Conservation (phyloP, 2,888 invertebrate species). For the Drosophila diplacantha region DNA sequence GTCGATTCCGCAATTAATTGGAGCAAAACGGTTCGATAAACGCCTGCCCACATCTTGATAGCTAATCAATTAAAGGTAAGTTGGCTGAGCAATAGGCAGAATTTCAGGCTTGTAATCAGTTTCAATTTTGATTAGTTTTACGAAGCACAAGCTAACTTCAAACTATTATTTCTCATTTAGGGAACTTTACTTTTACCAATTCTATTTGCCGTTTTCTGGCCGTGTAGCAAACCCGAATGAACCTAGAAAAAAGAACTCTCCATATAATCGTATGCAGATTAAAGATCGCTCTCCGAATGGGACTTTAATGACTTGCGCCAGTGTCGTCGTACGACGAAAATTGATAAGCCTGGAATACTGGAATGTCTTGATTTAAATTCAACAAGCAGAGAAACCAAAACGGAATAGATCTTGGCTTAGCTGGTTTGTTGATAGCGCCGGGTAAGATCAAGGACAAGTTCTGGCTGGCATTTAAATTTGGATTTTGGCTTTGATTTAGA, state of each 20-base stretch:
- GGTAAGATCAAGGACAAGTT: conserved; percentile 61
- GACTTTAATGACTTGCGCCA: conserved; percentile 40
- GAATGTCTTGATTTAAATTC: conserved; percentile 36
- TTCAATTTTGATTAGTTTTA: neutral
- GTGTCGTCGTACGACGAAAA: conserved; percentile 23
- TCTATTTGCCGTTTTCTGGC: neutral
- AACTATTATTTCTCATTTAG: neutral
- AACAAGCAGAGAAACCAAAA: neutral
- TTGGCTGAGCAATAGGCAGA: neutral
- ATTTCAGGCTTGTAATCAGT: neutral
- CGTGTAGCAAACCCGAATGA: conserved; percentile 11
- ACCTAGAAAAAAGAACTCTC: conserved; percentile 1
- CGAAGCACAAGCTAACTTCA: neutral
- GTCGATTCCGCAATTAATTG: conserved; percentile 11
- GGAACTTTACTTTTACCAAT: neutral
- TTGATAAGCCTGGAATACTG: conserved; percentile 50
- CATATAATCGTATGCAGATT: conserved; percentile 50
- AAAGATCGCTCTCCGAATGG: conserved; percentile 39
- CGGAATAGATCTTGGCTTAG: conserved; percentile 7
- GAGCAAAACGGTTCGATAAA: conserved; percentile 18
- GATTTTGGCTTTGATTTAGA: neutral
- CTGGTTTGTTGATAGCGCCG: conserved; percentile 36
- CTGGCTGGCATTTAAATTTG: conserved; percentile 8
- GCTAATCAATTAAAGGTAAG: conserved; percentile 7
- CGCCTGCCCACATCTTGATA: conserved; percentile 1